These are phyloP conservation scores for Spodoptera picta DNA, from an alignment of 2,888 invertebrate species.

Conservation along the genomic window DNA sequence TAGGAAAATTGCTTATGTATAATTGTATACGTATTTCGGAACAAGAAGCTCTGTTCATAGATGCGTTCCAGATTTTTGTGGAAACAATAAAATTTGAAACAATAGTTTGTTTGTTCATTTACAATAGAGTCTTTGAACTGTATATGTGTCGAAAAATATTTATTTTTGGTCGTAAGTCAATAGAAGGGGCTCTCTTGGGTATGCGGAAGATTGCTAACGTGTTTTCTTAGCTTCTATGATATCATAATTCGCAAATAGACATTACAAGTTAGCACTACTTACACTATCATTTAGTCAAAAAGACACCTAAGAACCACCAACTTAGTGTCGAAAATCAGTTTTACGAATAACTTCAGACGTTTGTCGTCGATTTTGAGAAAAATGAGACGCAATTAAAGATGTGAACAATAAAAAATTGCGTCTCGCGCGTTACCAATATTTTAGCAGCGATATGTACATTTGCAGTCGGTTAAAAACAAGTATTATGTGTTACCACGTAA, in stretches of 20 bases:
- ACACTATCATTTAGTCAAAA: neutral
- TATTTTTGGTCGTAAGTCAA: conserved; percentile 51
- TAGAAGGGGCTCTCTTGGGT: conserved; percentile 34
- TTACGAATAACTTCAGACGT: too few relatives aligned
- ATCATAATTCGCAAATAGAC: conserved; percentile 22
- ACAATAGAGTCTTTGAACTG: conserved; percentile 56
- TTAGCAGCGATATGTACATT: too few relatives aligned
- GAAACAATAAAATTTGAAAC: conserved; percentile 56
- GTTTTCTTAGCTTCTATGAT: conserved; percentile 9
- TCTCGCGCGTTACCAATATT: too few relatives aligned
- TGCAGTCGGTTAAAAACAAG: too few relatives aligned
- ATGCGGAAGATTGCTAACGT: conserved; percentile 14
- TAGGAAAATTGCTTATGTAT: conserved; percentile 45
- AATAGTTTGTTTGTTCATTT: conserved; percentile 53
- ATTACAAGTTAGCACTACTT: neutral
- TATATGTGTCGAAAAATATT: conserved; percentile 56
- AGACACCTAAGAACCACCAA: too few relatives aligned
- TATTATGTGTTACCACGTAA: conserved; percentile 2
- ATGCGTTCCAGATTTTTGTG: conserved; percentile 54
- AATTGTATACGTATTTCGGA: conserved; percentile 53
- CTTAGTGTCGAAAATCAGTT: too few relatives aligned
- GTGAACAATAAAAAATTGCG: too few relatives aligned
- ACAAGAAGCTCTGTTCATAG: conserved; percentile 51
- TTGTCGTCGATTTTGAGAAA: too few relatives aligned
- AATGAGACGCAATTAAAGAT: too few relatives aligned